Evolutionary conservation across 2,797 vertebrate species (phyloP).

Genomic region (Falco cherrug): DNA sequence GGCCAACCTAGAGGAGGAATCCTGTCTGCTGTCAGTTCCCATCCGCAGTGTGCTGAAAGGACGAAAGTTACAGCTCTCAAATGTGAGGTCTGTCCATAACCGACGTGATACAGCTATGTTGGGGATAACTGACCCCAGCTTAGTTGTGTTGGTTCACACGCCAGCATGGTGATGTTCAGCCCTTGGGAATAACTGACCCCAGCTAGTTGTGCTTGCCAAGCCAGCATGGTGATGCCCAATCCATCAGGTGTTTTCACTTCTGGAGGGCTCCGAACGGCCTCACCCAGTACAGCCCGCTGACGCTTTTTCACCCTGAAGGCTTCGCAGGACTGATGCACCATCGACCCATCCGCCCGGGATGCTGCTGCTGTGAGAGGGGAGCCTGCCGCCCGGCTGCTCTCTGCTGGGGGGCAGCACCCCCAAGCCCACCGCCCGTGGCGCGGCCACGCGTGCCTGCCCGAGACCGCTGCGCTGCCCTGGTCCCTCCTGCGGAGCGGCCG

Average conservation of each 20-base stretch:
- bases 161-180: too few relatives aligned
- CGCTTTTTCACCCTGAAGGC: too few relatives aligned
- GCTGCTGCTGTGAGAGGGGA: fast-evolving
- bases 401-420: neutral
- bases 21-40: neutral
- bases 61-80: neutral
- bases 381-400: too few relatives aligned
- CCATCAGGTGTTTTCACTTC: too few relatives aligned
- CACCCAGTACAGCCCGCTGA: too few relatives aligned
- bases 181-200: fast-evolving
- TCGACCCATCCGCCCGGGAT: fast-evolving
- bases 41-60: neutral
- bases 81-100: neutral
- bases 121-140: neutral
- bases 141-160: too few relatives aligned
- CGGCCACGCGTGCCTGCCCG: fast-evolving
- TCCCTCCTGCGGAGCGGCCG: neutral
- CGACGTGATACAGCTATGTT: fast-evolving
- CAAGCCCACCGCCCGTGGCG: neutral
- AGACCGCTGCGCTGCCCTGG: fast-evolving
- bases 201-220: too few relatives aligned
- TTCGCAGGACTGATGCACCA: neutral
- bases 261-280: neutral
- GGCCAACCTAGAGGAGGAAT: neutral
- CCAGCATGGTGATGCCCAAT: neutral